phyloP scores from a whole-genome alignment of 2,113 vertebrate genomes.

The Psilopogon haemacephalus region DNA sequence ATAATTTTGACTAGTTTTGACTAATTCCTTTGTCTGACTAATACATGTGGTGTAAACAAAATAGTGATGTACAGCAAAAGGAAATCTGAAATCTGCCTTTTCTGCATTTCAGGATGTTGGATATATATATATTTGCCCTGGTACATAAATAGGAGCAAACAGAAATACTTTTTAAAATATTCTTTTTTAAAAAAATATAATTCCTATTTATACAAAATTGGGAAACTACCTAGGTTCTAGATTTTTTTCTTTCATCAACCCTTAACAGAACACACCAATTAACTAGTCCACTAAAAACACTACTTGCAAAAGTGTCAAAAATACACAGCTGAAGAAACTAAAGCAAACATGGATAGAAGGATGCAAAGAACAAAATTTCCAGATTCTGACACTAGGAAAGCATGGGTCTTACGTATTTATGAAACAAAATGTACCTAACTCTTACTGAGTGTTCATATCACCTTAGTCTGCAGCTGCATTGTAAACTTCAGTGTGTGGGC shows the following conservation, averaged over 20 bases:
- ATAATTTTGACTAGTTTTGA: background rate
- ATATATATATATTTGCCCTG: background rate
- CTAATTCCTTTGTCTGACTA: background rate
- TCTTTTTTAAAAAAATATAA: background rate
- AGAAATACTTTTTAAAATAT: background rate
- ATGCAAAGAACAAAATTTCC: background rate
- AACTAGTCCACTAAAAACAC: background rate
- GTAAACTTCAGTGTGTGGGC: background rate
- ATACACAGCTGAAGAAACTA: background rate
- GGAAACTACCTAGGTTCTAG: background rate
- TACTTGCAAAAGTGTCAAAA: background rate
- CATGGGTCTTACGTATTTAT: background rate
- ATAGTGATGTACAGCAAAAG: background rate
- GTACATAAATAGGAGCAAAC: background rate
- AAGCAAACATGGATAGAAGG: background rate
- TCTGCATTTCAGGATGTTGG: background rate
- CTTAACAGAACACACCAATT: background rate
- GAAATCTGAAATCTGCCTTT: background rate
- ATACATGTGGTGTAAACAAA: background rate
- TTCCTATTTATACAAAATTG: background rate
- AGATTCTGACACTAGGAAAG: background rate
- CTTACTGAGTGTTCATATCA: background rate
- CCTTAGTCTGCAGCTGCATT: background rate
- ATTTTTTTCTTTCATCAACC: background rate
- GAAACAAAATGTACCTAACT: background rate